Evolutionary conservation across 2,888 invertebrate species (phyloP).

Genomic region (Steinernema carpocapsae): DNA sequence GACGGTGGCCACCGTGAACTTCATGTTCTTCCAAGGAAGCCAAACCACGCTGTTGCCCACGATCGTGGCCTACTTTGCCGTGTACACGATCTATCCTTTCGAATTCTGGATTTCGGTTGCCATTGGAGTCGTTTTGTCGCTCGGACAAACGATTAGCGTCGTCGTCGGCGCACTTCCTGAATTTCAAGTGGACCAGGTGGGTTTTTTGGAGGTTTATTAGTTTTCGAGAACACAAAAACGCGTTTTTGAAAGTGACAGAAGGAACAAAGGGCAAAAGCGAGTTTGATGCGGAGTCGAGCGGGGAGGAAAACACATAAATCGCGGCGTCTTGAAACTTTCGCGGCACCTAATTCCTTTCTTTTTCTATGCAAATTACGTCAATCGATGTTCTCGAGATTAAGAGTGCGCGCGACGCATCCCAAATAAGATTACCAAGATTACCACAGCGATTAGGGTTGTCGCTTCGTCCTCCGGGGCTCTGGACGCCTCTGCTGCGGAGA

Average conservation of each 20-base stretch:
- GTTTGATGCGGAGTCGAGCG: too few relatives aligned
- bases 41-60: slow-evolving; percentile 57
- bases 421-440: slow-evolving; percentile 33
- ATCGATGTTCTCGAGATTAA: slow-evolving; percentile 28
- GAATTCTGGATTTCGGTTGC: slow-evolving; percentile 41
- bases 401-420: slow-evolving; percentile 29
- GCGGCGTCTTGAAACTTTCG: background rate
- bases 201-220: background rate
- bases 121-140: slow-evolving; percentile 37
- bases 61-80: slow-evolving; percentile 52
- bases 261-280: too few relatives aligned
- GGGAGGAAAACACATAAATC: too few relatives aligned
- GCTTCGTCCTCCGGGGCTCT: background rate
- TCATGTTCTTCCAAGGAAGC: slow-evolving; percentile 47
- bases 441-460: slow-evolving; percentile 29
- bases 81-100: slow-evolving; percentile 56
- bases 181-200: slow-evolving; percentile 21
- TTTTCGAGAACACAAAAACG: background rate
- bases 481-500: background rate
- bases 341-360: background rate
- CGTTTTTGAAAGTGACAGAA: background rate
- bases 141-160: slow-evolving; percentile 40
- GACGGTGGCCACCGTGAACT: slow-evolving; percentile 42
- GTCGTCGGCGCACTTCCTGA: slow-evolving; percentile 21
- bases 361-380: slow-evolving; percentile 19